Evolutionary conservation across 2,888 invertebrate genomes (phyloP).

Genomic region (Ophion ventricosus): DNA sequence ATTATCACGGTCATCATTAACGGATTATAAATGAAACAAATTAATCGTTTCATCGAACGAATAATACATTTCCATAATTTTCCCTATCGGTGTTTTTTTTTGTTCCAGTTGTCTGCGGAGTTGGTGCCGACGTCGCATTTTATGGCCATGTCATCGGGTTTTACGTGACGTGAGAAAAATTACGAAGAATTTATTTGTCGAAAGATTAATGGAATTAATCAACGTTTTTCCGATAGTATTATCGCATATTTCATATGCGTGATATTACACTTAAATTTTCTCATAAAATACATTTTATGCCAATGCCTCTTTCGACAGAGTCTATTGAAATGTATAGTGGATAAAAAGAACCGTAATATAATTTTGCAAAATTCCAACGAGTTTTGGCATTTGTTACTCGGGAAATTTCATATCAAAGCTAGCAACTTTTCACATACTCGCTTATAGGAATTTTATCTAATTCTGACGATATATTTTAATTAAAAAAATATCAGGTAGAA

Average conservation of each 20-base stretch:
- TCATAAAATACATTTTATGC: too few relatives aligned
- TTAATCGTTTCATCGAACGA: not conserved
- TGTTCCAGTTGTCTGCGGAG: conserved; percentile 87
- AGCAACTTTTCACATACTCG: too few relatives aligned
- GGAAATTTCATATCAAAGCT: too few relatives aligned
- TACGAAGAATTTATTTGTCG: conserved; percentile 76
- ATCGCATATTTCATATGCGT: not conserved
- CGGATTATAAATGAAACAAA: not conserved
- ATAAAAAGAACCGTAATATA: too few relatives aligned
- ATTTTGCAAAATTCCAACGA: too few relatives aligned
- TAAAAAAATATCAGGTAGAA: too few relatives aligned
- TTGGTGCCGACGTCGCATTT: conserved; percentile 87
- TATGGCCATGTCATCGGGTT: conserved; percentile 86
- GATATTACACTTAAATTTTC: not conserved
- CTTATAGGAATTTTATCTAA: too few relatives aligned
- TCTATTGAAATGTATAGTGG: too few relatives aligned
- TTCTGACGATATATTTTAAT: too few relatives aligned
- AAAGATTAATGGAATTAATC: conserved; percentile 73
- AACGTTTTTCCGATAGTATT: conserved; percentile 23
- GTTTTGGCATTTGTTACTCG: too few relatives aligned
- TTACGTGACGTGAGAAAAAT: conserved; percentile 87
- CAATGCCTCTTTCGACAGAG: too few relatives aligned
- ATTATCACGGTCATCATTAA: not conserved
- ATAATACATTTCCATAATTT: not conserved
- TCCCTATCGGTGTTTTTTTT: conserved; percentile 30